Conservation (phyloP, 2,797 vertebrate species). For the Florisuga fusca region DNA sequence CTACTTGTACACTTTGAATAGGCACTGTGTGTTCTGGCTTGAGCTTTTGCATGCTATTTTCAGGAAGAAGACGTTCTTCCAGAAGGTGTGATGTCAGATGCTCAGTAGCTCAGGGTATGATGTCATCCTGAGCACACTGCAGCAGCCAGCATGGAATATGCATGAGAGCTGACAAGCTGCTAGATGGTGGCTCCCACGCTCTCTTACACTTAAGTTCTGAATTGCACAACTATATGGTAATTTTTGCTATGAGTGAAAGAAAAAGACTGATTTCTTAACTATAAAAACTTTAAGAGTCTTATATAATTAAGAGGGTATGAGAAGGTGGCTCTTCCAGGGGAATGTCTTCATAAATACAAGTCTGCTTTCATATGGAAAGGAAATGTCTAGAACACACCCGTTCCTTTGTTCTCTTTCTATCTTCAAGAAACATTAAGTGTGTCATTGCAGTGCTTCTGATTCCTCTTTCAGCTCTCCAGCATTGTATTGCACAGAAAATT, state of each 20-base stretch:
- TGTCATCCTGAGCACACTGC: background rate
- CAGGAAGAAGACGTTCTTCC: background rate
- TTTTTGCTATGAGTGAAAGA: background rate
- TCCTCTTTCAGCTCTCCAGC: background rate
- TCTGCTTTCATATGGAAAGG: background rate
- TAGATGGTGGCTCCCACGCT: background rate
- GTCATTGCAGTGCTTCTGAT: background rate
- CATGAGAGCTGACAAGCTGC: background rate
- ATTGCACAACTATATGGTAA: background rate
- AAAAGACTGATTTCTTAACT: background rate
- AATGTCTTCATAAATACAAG: background rate
- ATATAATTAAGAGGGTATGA: background rate
- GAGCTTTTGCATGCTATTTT: background rate
- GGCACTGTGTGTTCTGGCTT: background rate
- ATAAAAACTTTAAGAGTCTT: background rate
- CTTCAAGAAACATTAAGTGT: background rate
- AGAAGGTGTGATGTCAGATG: conserved; percentile 41
- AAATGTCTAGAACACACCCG: background rate
- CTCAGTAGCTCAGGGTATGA: background rate
- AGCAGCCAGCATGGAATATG: background rate
- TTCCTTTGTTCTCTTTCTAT: background rate
- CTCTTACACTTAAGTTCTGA: background rate
- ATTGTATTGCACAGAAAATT: background rate
- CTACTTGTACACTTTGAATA: background rate
- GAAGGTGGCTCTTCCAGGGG: background rate